Base-by-base conservation (phyloP, 2,113 vertebrate species). In the Pseudopipra pipra region DNA sequence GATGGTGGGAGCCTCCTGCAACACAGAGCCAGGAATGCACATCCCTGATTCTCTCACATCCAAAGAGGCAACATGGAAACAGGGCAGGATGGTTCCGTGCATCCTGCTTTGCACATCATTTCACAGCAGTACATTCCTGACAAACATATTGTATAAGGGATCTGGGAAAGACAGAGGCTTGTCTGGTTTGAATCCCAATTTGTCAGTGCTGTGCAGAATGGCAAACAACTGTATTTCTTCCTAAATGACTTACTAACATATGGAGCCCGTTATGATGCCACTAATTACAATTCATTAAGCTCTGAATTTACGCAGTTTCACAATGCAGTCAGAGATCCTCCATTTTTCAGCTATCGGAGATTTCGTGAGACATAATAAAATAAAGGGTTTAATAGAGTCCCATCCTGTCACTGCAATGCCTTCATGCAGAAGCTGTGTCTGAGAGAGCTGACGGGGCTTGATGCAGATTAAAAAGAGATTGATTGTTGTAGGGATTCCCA, bases 221-320 rank as follows among this genome's bases (percentile, higher is more conserved):
- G 78, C 51, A 87, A 65, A 94, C 81, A 94, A 90, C 74, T 86
- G 55, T 75, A 46, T 80, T 96, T 94, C 79, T 89, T 93, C 90
- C 89, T 93, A 92, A 96, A 96, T 66, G 63, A 61, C 33, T 95
- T 55, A 24, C 25, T 85, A 75, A 88, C 95, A 87, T 87, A 80
- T 81, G 97, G 93, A 96, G 80, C 46, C 59, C 61, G 93, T 91
- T 94, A 78, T 4, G 68, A 43, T 88, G 80, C 85, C 20, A 21
- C 85, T 97, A 97, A 96, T 96, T 95, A 93, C 82, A 92, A 94
- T 95, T 95, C 96, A 97, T 96, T 97, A 95, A 94, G 76, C 81
- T 95, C 72, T 87, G 75, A 82, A 94, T 96, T 95, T 96, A 89
- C 72, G 62, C 58, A 83, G 76, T 91, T 94, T 94, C 90, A 95